Conservation (phyloP, 1,140 invertebrate genomes). For the Conus betulinus region DNA sequence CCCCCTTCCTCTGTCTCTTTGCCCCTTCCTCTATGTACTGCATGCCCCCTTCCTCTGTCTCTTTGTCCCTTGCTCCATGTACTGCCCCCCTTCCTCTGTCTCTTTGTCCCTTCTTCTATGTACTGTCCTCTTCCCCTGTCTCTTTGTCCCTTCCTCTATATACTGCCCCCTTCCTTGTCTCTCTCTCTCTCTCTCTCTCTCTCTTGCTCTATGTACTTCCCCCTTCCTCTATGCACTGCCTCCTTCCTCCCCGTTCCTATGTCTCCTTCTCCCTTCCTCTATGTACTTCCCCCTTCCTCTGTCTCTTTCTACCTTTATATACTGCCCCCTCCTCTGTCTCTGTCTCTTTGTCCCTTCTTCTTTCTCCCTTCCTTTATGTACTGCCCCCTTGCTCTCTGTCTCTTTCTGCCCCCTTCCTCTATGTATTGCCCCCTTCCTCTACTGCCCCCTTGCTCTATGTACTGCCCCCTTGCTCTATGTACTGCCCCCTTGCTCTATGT, state of each 20-base stretch:
- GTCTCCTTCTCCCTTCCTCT: not conserved
- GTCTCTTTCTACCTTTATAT: not conserved
- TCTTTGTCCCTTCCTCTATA: no score
- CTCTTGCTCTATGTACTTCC: no score
- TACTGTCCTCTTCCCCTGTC: no score
- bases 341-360: constrained; percentile 1
- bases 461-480: not conserved
- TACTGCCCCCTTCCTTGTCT: not conserved
- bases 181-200: constrained; percentile 9
- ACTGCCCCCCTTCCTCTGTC: not conserved
- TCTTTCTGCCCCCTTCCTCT: not conserved
- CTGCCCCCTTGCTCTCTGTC: not conserved
- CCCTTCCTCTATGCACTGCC: not conserved
- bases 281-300: not conserved
- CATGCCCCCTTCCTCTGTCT: no score
- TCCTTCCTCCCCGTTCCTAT: not conserved
- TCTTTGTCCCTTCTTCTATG: not conserved
- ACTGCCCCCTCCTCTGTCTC: not conserved
- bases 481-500: no score
- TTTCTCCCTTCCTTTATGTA: not conserved
- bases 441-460: no score
- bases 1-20: no score
- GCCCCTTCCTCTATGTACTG: no score
- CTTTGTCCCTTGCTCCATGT: not conserved
- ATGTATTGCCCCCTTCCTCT: not conserved